Percentiles rank a stretch among this genome's conserved stretches.
Evolutionary conservation across 2,888 invertebrate genomes (phyloP).

Genomic region (Drosophila percnosoma): DNA sequence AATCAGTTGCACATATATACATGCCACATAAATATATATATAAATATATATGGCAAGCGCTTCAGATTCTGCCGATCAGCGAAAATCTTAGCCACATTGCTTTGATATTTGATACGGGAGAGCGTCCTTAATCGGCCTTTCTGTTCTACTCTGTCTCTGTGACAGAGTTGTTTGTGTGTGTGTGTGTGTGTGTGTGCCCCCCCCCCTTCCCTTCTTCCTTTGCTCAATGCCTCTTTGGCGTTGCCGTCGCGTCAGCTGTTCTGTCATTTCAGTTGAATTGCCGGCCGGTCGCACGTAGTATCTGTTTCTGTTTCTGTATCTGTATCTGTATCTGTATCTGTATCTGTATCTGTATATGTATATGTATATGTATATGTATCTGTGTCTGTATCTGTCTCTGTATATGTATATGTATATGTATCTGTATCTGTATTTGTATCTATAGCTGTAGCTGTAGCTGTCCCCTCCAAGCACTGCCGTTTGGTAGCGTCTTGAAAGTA

Average conservation of each 20-base stretch:
- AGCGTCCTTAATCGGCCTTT: constrained; percentile 43
- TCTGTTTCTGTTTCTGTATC: constrained; percentile 11
- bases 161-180: background rate
- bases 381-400: constrained; percentile 18
- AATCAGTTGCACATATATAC: background rate
- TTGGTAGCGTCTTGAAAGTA: constrained; percentile 58
- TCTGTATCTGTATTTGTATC: constrained; percentile 18
- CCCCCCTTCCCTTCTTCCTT: too few relatives aligned
- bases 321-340: constrained; percentile 14
- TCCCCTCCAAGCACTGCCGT: constrained; percentile 45
- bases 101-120: constrained; percentile 58
- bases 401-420: constrained; percentile 19
- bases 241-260: constrained; percentile 55
- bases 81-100: constrained; percentile 47
- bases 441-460: constrained; percentile 16
- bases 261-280: constrained; percentile 63
- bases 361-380: constrained; percentile 11
- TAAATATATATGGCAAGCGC: constrained; percentile 7
- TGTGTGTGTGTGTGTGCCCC: background rate
- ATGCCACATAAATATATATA: background rate
- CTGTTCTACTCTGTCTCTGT: constrained; percentile 4
- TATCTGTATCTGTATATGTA: constrained; percentile 6
- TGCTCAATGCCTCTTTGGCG: constrained; percentile 10
- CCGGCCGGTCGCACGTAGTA: constrained; percentile 51
- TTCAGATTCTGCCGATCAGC: constrained; percentile 42